Evolutionary conservation across 2,888 invertebrate species (phyloP), one percentile per base, ranked within the genome.

Genomic region (Koerneria pararmatus): DNA sequence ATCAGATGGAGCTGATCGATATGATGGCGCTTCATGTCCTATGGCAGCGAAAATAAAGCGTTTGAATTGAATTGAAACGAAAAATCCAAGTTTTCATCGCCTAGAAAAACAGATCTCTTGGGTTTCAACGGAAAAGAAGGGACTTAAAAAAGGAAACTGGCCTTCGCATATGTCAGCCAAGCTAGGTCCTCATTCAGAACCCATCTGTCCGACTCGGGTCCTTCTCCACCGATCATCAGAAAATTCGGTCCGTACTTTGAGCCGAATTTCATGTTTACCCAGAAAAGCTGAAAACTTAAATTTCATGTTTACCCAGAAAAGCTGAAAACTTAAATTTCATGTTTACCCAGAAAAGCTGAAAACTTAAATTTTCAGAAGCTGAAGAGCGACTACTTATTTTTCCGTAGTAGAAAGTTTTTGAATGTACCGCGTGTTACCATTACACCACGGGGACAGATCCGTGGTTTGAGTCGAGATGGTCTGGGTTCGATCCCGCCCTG

Each of bases 201-300:
- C 64, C 64, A 64, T 22, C 41, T 3, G 5, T 37, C 31, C 0
- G 64, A 54, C 29, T 64, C 64, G 64, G 64, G 64, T 19, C 64
- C 93, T 86, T 95, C 95, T 3, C 95, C 95, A 0, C 94, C 94
- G 77, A 95, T 91, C 91, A 93, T 91, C 15, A 95, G 84, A 84
- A 95, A 95, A n/a, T 92, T 88, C 0, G 93, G 92, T 0, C 92
- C 91, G 19, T 27, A 41, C 0, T 29, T 56, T 27, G 53, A 41
- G n/a, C 22, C 64, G 64, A 41, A 64, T 46, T 54, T 37, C 27
- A 46, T 46, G 32, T 64, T 64, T 5, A 64, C 64, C 24, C 15
- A 64, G 56, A 54, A 64, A 6, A 41, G 27, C 64, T 64, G 64
- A 11, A 62, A n/a, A 15, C 22, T 5, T 22, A 2, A 29, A n/a